These are phyloP conservation scores for Acanthornis magna DNA, from an alignment of 2,797 vertebrate species.

Conservation along the genomic window DNA sequence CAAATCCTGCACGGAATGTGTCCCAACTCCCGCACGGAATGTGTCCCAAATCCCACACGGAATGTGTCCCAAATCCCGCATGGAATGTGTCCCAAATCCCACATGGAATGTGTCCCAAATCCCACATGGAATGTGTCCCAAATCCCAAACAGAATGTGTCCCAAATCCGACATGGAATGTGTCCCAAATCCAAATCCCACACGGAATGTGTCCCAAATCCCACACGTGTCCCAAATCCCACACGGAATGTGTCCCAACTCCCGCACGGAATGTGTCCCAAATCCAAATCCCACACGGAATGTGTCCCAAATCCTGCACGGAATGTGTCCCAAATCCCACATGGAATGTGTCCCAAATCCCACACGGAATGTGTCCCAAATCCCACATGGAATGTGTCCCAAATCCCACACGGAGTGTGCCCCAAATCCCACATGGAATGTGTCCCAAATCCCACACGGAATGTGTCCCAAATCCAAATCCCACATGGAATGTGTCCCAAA, in stretches of 20 bases:
- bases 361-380: too few relatives aligned
- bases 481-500: too few relatives aligned
- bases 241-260: too few relatives aligned
- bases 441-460: neutral
- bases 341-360: too few relatives aligned
- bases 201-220: fast-evolving
- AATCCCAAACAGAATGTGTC: too few relatives aligned
- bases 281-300: neutral
- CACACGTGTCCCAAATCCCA: too few relatives aligned
- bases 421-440: neutral
- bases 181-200: neutral
- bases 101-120: too few relatives aligned
- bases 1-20: too few relatives aligned
- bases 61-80: neutral
- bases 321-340: neutral
- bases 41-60: neutral
- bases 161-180: neutral
- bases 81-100: too few relatives aligned
- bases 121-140: fast-evolving
- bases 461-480: neutral
- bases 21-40: neutral
- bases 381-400: fast-evolving
- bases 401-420: too few relatives aligned
- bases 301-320: neutral
- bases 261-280: fast-evolving